A percentile compares a stretch with the other conserved stretches of the same genome.
phyloP scores from a whole-genome alignment of 2,797 vertebrate species.

The Micropoecilia bifurca region DNA sequence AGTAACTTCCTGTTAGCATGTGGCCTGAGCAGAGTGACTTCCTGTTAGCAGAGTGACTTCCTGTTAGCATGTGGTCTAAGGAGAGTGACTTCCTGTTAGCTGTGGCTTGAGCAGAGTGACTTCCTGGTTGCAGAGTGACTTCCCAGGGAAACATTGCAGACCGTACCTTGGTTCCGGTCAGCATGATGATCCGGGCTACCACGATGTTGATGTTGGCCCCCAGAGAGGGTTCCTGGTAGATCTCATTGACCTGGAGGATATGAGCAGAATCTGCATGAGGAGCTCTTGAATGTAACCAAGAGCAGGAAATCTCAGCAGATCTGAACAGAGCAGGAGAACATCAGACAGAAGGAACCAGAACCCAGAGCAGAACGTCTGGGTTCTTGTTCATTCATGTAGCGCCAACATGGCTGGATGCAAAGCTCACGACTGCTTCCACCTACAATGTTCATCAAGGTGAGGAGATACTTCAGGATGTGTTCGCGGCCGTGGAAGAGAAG shows the following conservation, averaged over 20 bases:
- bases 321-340: neutral
- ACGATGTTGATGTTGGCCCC: conserved; percentile 95
- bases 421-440: conserved; percentile 55
- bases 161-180: conserved; percentile 89
- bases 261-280: neutral
- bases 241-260: conserved; percentile 92
- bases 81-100: no score
- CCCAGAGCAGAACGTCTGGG: neutral
- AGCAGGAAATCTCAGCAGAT: neutral
- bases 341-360: neutral
- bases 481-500: conserved; percentile 94
- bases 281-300: neutral
- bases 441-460: conserved; percentile 97
- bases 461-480: conserved; percentile 93
- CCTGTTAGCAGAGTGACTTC: no score
- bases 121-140: no score
- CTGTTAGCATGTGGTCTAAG: no score
- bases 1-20: no score
- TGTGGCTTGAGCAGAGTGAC: no score
- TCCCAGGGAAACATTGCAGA: no score
- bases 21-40: no score
- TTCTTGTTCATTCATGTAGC: neutral
- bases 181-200: conserved; percentile 92
- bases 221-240: conserved; percentile 94
- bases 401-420: neutral